Conservation (phyloP, 1,140 invertebrate species). For the Zaprionus capensis region DNA sequence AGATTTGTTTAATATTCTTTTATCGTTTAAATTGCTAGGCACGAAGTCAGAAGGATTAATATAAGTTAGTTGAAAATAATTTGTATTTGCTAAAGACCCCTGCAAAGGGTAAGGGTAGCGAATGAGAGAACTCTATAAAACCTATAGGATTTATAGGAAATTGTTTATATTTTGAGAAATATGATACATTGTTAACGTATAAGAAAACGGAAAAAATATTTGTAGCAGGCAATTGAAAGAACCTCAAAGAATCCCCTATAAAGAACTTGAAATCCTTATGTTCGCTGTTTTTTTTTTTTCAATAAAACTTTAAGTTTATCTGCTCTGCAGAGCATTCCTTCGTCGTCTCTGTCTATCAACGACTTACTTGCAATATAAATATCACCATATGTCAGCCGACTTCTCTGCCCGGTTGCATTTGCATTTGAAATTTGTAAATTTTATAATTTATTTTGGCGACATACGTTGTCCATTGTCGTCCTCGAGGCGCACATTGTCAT, state of each 20-base stretch:
- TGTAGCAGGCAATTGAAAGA: too few species aligned
- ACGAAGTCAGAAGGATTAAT: too few species aligned
- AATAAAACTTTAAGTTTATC: background rate
- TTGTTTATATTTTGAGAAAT: too few species aligned
- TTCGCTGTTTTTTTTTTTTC: background rate
- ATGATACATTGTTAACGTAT: too few species aligned
- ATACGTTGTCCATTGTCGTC: slow-evolving; percentile 42
- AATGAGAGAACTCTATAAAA: too few species aligned
- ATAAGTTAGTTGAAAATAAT: too few species aligned
- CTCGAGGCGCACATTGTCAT: slow-evolving; percentile 12
- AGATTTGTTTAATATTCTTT: too few species aligned
- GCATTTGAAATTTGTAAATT: slow-evolving; percentile 32
- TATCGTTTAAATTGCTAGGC: too few species aligned
- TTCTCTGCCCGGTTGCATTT: slow-evolving; percentile 33
- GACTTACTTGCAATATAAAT: slow-evolving; percentile 47
- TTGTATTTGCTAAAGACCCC: too few species aligned
- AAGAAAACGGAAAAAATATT: too few species aligned
- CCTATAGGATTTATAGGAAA: too few species aligned
- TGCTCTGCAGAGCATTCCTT: background rate
- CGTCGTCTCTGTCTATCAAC: background rate
- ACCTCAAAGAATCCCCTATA: background rate
- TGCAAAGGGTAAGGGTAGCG: too few species aligned
- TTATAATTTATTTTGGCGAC: slow-evolving; percentile 51
- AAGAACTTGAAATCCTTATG: background rate
- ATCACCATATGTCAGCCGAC: slow-evolving; percentile 59